Conservation (phyloP, 2,888 invertebrate species). For the Drepana falcataria region DNA sequence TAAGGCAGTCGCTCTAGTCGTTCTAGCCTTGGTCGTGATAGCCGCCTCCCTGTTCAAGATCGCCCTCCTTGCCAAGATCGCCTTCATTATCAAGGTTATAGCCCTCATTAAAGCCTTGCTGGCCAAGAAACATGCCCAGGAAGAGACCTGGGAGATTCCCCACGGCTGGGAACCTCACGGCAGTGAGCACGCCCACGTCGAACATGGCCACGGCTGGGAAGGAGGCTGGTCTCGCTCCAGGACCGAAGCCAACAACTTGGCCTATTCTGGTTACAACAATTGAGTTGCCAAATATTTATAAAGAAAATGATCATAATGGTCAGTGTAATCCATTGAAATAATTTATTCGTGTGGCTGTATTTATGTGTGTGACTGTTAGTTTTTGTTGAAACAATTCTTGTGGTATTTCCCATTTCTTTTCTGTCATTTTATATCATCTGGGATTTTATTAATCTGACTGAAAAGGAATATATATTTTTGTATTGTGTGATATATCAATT, state of each 20-base stretch:
- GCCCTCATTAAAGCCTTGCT: conserved; percentile 56
- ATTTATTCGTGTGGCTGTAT: conserved; percentile 33
- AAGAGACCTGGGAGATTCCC: conserved; percentile 42
- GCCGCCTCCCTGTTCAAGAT: conserved; percentile 85
- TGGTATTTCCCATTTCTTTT: conserved; percentile 42
- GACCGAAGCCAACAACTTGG: conserved; percentile 57
- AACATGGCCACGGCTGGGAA: conserved; percentile 56
- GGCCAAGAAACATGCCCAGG: conserved; percentile 56
- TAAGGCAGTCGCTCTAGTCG: conserved; percentile 82
- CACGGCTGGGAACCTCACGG: conserved; percentile 42
- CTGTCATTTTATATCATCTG: conserved; percentile 45
- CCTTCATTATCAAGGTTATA: conserved; percentile 75
- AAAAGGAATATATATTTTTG: conserved; percentile 46
- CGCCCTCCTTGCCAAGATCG: conserved; percentile 86
- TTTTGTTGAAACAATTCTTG: conserved; percentile 15
- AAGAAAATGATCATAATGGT: conserved; percentile 6
- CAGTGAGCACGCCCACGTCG: conserved; percentile 36
- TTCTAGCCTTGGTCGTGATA: conserved; percentile 82
- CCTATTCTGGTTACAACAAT: conserved; percentile 61
- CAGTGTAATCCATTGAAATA: conserved; percentile 17
- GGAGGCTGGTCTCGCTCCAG: conserved; percentile 65
- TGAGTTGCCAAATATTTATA: conserved; percentile 39
- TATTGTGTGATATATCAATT: conserved; percentile 24
- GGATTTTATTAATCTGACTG: conserved; percentile 46
- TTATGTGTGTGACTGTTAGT: conserved; percentile 35